Conservation (phyloP, 1,140 invertebrate genomes). For the Lepidurus apus region DNA sequence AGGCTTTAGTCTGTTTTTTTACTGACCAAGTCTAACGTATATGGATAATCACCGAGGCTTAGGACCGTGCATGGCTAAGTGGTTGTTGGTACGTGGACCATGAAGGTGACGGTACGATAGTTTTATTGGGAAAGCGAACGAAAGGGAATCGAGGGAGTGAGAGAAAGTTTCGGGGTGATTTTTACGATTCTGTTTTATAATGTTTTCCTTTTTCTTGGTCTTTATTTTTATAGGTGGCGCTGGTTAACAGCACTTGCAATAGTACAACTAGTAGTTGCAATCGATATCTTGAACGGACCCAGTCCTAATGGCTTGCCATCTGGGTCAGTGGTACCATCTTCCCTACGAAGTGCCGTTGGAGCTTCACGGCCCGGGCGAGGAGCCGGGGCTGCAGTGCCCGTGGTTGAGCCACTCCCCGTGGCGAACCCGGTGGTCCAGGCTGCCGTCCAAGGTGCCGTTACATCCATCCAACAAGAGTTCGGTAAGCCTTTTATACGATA, state of each 20-base stretch:
- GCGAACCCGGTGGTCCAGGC: not conserved
- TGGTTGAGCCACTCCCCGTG: not conserved
- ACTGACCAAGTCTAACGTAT: not conserved
- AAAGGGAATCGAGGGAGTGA: not conserved
- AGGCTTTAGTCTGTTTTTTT: constrained; percentile 2
- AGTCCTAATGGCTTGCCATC: not conserved
- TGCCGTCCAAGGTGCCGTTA: not conserved
- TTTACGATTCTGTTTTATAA: not conserved
- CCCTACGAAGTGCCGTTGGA: not conserved
- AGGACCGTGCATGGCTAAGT: not conserved
- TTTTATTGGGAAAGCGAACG: not conserved
- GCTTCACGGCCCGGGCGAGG: not conserved
- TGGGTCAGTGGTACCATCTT: not conserved
- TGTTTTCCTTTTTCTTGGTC: not conserved
- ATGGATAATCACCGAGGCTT: not conserved
- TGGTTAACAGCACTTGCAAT: not conserved
- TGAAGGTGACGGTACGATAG: constrained; percentile 8
- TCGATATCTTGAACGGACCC: not conserved
- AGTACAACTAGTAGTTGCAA: not conserved
- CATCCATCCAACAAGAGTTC: not conserved
- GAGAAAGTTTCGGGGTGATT: not conserved
- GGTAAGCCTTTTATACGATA: not conserved
- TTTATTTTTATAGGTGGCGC: not conserved
- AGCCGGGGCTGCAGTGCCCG: not conserved
- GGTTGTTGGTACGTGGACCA: not conserved